Conservation (phyloP, 1,140 invertebrate species). For the Ceratosolen fusciceps region DNA sequence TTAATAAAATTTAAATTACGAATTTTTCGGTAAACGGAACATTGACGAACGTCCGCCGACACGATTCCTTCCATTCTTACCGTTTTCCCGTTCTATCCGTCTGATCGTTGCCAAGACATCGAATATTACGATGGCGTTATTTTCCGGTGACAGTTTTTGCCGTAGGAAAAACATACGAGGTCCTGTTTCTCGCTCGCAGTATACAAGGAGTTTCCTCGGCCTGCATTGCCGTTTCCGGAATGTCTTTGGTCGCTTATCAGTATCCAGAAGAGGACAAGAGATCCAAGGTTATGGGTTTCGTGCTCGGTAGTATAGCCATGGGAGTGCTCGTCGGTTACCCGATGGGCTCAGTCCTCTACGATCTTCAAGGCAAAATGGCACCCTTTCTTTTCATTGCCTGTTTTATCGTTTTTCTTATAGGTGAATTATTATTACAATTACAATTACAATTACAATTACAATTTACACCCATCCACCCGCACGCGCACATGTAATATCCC, state of each 20-base stretch:
- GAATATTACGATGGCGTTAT: too few relatives aligned
- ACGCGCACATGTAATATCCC: too few relatives aligned
- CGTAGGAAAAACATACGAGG: conserved; percentile 81
- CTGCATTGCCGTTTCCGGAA: conserved; percentile 83
- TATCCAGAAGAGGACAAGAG: conserved; percentile 75
- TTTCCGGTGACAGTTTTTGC: conserved; percentile 80
- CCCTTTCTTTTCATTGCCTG: conserved; percentile 81
- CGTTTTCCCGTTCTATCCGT: too few relatives aligned
- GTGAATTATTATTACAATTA: conserved; percentile 61
- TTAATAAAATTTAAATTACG: too few relatives aligned
- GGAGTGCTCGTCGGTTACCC: conserved; percentile 87
- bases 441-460: too few relatives aligned
- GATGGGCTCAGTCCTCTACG: conserved; percentile 82
- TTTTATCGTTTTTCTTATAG: conserved; percentile 74
- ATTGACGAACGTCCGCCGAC: too few relatives aligned
- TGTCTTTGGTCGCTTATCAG: conserved; percentile 75
- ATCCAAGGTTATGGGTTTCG: conserved; percentile 81
- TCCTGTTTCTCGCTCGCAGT: conserved; percentile 84
- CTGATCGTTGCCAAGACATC: too few relatives aligned
- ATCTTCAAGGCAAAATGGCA: conserved; percentile 80
- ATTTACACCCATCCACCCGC: too few relatives aligned
- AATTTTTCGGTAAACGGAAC: too few relatives aligned
- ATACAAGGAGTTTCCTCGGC: conserved; percentile 90
- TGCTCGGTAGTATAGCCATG: conserved; percentile 84
- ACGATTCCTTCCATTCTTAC: too few relatives aligned